Percentiles rank a stretch among this genome's conserved stretches.
These are phyloP conservation scores for Oryzias curvinotus DNA, from an alignment of 2,113 vertebrate genomes.

Conservation along the genomic window DNA sequence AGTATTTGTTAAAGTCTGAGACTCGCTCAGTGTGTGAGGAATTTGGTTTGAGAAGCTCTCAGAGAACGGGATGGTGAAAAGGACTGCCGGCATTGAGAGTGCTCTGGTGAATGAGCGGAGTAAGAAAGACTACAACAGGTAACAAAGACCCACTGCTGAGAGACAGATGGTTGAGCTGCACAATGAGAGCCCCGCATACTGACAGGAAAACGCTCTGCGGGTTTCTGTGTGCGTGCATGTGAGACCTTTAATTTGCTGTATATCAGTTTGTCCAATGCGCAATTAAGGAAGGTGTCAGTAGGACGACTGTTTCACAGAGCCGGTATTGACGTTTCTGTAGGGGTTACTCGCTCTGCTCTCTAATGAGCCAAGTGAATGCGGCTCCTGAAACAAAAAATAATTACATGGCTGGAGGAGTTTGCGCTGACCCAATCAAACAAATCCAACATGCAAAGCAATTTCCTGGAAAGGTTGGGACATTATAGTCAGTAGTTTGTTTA, in stretches of 20 bases:
- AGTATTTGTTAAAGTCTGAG: conserved; percentile 23
- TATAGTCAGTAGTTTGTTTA: neutral
- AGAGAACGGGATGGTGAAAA: conserved; percentile 41
- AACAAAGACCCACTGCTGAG: conserved; percentile 75
- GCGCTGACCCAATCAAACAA: neutral
- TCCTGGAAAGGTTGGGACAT: neutral
- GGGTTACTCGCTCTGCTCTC: conserved; percentile 35
- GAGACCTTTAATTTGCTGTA: conserved; percentile 47
- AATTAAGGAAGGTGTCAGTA: conserved; percentile 47
- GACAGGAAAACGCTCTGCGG: conserved; percentile 38
- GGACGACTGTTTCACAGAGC: conserved; percentile 54
- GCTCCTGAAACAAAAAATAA: neutral
- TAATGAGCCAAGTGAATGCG: conserved; percentile 36
- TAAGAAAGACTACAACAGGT: conserved; percentile 74
- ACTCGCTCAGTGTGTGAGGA: conserved; percentile 39
- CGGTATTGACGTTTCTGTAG: conserved; percentile 46
- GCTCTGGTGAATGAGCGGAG: conserved; percentile 55
- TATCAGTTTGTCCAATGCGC: conserved; percentile 63
- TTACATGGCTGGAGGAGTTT: neutral
- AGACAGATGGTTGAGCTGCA: conserved; percentile 71
- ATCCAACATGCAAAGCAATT: neutral
- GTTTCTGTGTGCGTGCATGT: conserved; percentile 10
- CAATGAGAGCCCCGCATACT: conserved; percentile 64
- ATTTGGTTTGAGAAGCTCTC: conserved; percentile 49
- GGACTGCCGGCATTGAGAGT: conserved; percentile 49